Percentiles rank a stretch among this genome's conserved stretches.
phyloP scores from a whole-genome alignment of 2,888 invertebrate genomes.

The Scrobipalpa atriplicella region DNA sequence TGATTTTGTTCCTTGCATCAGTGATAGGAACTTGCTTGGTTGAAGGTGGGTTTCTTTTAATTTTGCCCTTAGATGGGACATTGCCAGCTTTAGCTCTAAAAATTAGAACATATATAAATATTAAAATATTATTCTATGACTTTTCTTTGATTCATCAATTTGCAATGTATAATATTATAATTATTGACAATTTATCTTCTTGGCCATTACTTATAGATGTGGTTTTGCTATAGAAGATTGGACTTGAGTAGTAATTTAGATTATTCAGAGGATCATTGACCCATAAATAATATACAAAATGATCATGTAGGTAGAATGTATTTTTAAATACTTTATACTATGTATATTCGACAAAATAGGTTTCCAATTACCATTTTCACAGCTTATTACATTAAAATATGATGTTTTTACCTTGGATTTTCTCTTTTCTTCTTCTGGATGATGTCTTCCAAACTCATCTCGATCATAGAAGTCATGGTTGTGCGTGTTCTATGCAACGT shows the following conservation, averaged over 20 bases:
- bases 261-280: no score
- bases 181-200: no score
- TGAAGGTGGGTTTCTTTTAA: conserved; percentile 29
- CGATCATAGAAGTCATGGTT: conserved; percentile 62
- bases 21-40: conserved; percentile 51
- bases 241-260: no score
- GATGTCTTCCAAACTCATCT: conserved; percentile 79
- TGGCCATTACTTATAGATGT: no score
- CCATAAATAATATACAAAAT: no score
- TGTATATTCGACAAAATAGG: background rate
- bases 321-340: background rate
- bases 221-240: no score
- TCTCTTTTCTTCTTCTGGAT: conserved; percentile 69
- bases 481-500: background rate
- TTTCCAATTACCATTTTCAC: background rate
- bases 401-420: conserved; percentile 52
- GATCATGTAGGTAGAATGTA: no score
- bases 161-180: no score
- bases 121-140: background rate
- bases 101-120: conserved; percentile 8
- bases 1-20: conserved; percentile 91
- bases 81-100: conserved; percentile 43
- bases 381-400: background rate
- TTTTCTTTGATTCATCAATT: no score
- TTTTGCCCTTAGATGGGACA: conserved; percentile 38